These are phyloP conservation scores for Pristiophorus japonicus DNA, from an alignment of 2,113 vertebrate genomes.

Conservation along the genomic window DNA sequence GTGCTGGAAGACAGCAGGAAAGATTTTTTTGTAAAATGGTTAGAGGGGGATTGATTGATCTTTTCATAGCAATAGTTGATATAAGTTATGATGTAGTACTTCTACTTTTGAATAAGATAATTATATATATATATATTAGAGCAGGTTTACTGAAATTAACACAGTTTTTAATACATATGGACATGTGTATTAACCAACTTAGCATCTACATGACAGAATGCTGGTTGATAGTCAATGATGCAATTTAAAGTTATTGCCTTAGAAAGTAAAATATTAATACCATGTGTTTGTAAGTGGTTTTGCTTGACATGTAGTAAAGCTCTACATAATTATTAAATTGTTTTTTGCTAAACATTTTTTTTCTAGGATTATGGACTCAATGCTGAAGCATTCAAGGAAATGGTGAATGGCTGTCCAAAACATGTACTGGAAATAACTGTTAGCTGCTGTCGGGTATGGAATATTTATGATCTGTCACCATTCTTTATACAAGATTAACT, in stretches of 20 bases:
- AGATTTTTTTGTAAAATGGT: no score
- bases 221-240: not conserved
- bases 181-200: not conserved
- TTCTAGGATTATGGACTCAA: conserved; percentile 76
- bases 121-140: no score
- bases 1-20: no score
- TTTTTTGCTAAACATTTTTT: not conserved
- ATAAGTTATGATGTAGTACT: no score
- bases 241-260: not conserved
- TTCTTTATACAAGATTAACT: not conserved
- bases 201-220: not conserved
- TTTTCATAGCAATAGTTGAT: no score
- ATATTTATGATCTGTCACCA: not conserved
- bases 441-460: conserved; percentile 68
- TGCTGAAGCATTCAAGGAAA: conserved; percentile 58
- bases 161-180: no score
- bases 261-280: not conserved
- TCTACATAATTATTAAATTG: not conserved
- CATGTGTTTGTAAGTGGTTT: not conserved
- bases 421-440: conserved; percentile 62
- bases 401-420: conserved; percentile 66
- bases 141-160: no score
- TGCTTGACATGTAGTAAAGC: no score
- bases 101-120: no score
- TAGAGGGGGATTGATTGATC: no score